Evolutionary conservation across 2,113 vertebrate genomes (phyloP), one percentile per base, ranked within the genome.

Genomic region (Australoheros scitulus): DNA sequence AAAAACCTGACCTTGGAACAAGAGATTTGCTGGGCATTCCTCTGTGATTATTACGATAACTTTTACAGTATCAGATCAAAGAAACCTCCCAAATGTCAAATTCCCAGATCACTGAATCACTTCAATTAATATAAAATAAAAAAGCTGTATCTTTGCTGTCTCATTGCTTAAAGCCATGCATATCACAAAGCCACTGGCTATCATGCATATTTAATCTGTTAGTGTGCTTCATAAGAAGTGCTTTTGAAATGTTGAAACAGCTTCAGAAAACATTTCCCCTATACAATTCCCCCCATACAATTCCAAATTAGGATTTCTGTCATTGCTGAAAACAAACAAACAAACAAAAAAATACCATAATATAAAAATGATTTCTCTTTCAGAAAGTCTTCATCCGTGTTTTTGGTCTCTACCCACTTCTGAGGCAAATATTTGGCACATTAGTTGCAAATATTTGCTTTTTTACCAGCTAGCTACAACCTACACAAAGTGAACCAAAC

Each of bases 31-130:
- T 78, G 65, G 81, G 26, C 68, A 77, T 78, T 79, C 84, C 11
- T 76, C 74, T 80, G 52, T 65, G 20, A 82, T 32, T 76, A 82
- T 80, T 80, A 74, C 43, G 8, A 83, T 72, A 72, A 72, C 22
- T 72, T 65, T 20, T 63, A 52, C 61, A 79, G 56, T 34, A 55
- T 72, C 68, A 65, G 65, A 76, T 89, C 64, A 89, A 81, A 79
- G 64, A 29, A 61, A 70, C 26, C 36, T 65, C 26, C 18, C 22
- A 60, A 38, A 47, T 26, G 63, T 78, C 55, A 26, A 80, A 64
- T 14, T 50, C 34, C n/a, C 24, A 56, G 60, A 77, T 72, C 59
- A 59, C 7, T 32, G 22, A 29, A 79, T 76, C 34, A 43, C 13
- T 55, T 59, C 36, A 59, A 58, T 78, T 64, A 60, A 14, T 38